Evolutionary conservation across 2,113 vertebrate genomes (phyloP).

Genomic region (Ictalurus punctatus): DNA sequence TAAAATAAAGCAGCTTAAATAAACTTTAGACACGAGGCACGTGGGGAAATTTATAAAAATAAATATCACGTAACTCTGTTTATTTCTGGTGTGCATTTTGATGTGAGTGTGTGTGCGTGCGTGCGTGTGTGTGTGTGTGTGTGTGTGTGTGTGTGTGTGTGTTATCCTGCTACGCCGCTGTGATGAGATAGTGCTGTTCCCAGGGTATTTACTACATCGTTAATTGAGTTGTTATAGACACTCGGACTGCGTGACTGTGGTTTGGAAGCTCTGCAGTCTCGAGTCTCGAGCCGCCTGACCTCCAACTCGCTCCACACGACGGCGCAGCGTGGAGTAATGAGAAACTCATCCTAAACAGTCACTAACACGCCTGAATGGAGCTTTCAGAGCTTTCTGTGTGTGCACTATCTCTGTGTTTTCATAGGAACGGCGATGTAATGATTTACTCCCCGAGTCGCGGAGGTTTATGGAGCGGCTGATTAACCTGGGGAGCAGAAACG

Average conservation of each 20-base stretch:
- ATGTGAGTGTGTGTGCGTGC: background rate
- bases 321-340: background rate
- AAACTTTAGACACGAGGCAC: background rate
- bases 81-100: background rate
- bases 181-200: background rate
- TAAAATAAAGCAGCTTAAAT: background rate
- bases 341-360: background rate
- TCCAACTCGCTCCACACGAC: background rate
- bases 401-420: slow-evolving; percentile 56
- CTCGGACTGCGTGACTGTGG: too few relatives aligned
- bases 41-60: background rate
- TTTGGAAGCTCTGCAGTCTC: too few relatives aligned
- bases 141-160: background rate
- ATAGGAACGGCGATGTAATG: slow-evolving; percentile 77
- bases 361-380: background rate
- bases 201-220: background rate
- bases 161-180: background rate
- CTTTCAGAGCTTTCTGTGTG: background rate
- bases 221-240: background rate
- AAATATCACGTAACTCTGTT: background rate
- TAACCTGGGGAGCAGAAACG: slow-evolving; percentile 84
- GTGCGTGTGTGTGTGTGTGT: background rate
- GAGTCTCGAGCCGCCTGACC: background rate
- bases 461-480: slow-evolving; percentile 85
- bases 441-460: slow-evolving; percentile 81